Percentiles rank a stretch among this genome's conserved stretches.
phyloP scores from a whole-genome alignment of 2,113 vertebrate genomes.

The Lucifuga dentata region DNA sequence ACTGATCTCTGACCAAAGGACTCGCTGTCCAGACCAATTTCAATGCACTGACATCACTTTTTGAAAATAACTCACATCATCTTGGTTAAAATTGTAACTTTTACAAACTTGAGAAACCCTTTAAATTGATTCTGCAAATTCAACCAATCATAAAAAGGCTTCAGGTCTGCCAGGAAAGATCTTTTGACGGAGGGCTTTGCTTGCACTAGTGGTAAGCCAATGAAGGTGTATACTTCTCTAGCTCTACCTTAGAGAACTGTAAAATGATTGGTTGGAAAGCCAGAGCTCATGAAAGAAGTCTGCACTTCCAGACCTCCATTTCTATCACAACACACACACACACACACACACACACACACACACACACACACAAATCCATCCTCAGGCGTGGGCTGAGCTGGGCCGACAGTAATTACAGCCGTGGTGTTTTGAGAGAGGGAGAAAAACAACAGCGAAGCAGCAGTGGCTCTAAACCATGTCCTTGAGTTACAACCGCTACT shows the following conservation, averaged over 20 bases:
- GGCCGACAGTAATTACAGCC: conserved; percentile 82
- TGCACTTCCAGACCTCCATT: conserved; percentile 52
- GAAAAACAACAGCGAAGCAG: conserved; percentile 75
- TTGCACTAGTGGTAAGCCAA: conserved; percentile 3
- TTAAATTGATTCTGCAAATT: conserved; percentile 8
- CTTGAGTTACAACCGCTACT: conserved; percentile 64
- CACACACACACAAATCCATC: conserved; percentile 47
- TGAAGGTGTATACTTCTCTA: conserved; percentile 48
- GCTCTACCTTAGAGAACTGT: conserved; percentile 49
- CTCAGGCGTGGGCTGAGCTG: conserved; percentile 69
- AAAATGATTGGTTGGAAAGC: conserved; percentile 61
- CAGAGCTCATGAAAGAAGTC: conserved; percentile 62
- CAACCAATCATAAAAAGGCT: background rate
- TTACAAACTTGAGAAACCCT: conserved; percentile 4
- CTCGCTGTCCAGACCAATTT: conserved; percentile 40
- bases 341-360: conserved; percentile 17
- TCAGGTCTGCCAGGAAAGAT: conserved; percentile 21
- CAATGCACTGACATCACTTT: conserved; percentile 25
- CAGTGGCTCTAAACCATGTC: conserved; percentile 70
- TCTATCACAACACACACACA: conserved; percentile 53
- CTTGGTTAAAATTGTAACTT: conserved; percentile 15
- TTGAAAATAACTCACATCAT: conserved; percentile 21
- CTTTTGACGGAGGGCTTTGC: conserved; percentile 20
- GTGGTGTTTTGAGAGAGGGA: conserved; percentile 73
- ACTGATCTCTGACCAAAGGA: conserved; percentile 34